These are phyloP conservation scores for Syngnathoides biaculeatus DNA, from an alignment of 2,113 vertebrate genomes.

Conservation along the genomic window DNA sequence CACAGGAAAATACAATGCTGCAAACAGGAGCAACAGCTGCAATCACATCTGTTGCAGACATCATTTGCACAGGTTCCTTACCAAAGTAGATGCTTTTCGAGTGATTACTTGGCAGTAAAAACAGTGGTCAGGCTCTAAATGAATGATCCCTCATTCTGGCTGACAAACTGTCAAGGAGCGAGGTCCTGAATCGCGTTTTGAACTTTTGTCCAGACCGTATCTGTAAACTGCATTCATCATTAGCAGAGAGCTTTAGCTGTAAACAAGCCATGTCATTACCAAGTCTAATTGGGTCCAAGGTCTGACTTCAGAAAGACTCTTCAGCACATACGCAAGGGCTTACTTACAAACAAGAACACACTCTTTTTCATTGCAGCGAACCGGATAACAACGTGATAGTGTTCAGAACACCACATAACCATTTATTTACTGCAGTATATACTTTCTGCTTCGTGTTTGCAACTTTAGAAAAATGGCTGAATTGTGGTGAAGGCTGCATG, in stretches of 20 bases:
- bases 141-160: slow-evolving; percentile 53
- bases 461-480: neutral
- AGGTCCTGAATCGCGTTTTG: slow-evolving; percentile 47
- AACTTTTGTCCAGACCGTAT: slow-evolving; percentile 59
- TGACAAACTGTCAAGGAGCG: slow-evolving; percentile 61
- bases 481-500: neutral
- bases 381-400: slow-evolving; percentile 38
- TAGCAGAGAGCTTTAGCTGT: slow-evolving; percentile 69
- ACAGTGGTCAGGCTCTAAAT: slow-evolving; percentile 13
- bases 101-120: slow-evolving; percentile 33
- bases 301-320: slow-evolving; percentile 41
- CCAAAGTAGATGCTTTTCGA: slow-evolving; percentile 3
- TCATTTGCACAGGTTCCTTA: slow-evolving; percentile 11
- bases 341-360: slow-evolving; percentile 15
- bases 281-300: slow-evolving; percentile 77
- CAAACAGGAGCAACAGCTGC: slow-evolving; percentile 9
- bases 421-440: neutral
- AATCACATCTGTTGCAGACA: slow-evolving; percentile 2
- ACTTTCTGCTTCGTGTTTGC: neutral
- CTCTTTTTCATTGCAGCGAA: slow-evolving; percentile 17
- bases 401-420: slow-evolving; percentile 50
- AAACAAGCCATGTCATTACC: slow-evolving; percentile 77
- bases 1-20: neutral
- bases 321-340: slow-evolving; percentile 33
- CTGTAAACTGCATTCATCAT: slow-evolving; percentile 73